phyloP scores from a whole-genome alignment of 2,113 vertebrate species.

The Geothlypis trichas region DNA sequence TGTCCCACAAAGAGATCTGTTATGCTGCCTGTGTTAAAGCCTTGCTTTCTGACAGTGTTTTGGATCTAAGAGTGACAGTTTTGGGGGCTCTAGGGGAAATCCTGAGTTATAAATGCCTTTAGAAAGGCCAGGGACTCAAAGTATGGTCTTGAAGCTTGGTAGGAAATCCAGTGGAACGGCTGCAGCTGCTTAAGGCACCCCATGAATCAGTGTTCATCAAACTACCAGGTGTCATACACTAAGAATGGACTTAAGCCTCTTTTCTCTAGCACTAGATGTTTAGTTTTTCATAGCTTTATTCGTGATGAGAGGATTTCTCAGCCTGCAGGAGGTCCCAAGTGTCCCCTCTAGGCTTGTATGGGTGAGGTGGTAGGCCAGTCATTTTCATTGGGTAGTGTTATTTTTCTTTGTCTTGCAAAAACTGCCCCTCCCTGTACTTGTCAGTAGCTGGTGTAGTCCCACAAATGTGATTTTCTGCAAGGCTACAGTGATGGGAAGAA shows the following conservation, averaged over 20 bases:
- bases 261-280: not conserved
- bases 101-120: not conserved
- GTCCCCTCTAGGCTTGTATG: not conserved
- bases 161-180: not conserved
- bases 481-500: not conserved
- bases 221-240: not conserved
- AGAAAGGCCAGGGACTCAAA: not conserved
- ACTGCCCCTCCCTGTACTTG: not conserved
- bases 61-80: not conserved
- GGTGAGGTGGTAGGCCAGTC: not conserved
- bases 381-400: not conserved
- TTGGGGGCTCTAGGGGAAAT: not conserved
- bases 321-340: not conserved
- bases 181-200: not conserved
- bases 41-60: not conserved
- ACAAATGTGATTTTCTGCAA: not conserved
- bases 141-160: not conserved
- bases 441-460: not conserved
- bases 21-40: not conserved
- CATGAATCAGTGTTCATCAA: not conserved
- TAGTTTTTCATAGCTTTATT: not conserved
- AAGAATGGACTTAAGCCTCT: not conserved
- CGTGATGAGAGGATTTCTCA: accelerated
- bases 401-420: not conserved
- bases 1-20: not conserved